Evolutionary conservation across 30 jellyfish, hydroid and myxozoan species (phyloP), one percentile per base, ranked within the genome.

Genomic region (Chironex yamaguchii): DNA sequence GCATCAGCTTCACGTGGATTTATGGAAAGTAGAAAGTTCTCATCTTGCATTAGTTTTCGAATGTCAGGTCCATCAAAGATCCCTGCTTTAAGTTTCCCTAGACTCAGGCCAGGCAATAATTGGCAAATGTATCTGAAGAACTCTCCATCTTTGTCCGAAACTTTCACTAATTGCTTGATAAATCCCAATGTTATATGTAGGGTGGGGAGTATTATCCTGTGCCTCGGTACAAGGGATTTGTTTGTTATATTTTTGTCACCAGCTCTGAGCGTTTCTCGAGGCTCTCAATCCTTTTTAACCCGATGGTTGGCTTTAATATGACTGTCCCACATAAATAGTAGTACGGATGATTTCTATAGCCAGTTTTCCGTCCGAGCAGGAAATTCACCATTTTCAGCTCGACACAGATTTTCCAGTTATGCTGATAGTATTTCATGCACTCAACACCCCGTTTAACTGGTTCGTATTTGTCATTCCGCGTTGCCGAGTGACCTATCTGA

Each of bases 41-140:
- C n/a, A n/a, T n/a, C n/a, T n/a, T n/a, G n/a, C n/a, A n/a, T n/a
- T n/a, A n/a, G n/a, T n/a, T n/a, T n/a, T n/a, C n/a, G n/a, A n/a
- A n/a, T n/a, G n/a, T n/a, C n/a, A n/a, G 14, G 81, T 67, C 54
- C 81, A 26, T 29, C 24, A 67, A 67, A 32, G 22, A 26, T 3
- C 25, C 81, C 52, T 4, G 22, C 83, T 70, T 70, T 29, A 31
- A 70, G 83, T 70, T 70, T 70, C 67, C 27, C 89, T 51, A 52
- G 22, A 52, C 33, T 52, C 78, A 77, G n/a, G 1, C 76, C 77
- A 29, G 80, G 62, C 31, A 77, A 52, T 4, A 49, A 21, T 65
- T 77, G 89, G 67, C 89, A 77, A 24, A 77, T 52, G 63, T 77
- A 65, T 36, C 67, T 62, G 89, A 1, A 77, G 42, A 49, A 62